Evolutionary conservation across 2,797 vertebrate genomes (phyloP), one percentile per base, ranked within the genome.

Genomic region (Phoebastria nigripes): DNA sequence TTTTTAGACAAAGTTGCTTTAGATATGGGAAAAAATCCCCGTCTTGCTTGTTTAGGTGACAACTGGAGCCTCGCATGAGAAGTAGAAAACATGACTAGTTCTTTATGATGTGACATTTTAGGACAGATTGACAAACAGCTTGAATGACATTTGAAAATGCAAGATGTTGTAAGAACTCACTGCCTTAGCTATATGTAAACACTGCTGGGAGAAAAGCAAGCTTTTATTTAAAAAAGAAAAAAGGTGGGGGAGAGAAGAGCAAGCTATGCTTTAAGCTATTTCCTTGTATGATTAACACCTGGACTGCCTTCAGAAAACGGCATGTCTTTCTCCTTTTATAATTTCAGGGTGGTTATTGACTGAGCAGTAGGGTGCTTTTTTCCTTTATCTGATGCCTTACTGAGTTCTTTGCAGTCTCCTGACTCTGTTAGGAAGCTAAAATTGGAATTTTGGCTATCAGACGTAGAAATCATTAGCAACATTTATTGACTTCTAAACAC

Each of bases 401-500:
- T 56, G 54, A 90, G 47, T 71, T 82, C 31, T 90, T 82, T 89
- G 80, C 25, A 37, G 74, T 49, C 41, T 73, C 25, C 46, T 73
- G 39, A 81, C 51, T 92, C 37, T 63, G 49, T 89, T 70, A 84
- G 67, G 72, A 81, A 85, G 72, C 71, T 87, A 83, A 92, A 91
- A 94, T 97, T 94, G 56, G 41, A 51, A 90, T 93, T 95, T 87
- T 92, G 82, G 77, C 49, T 95, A 94, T 95, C 86, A 28, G 80
- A 79, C 61, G 35, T 81, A 89, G 79, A 78, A 96, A 90, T 95
- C 82, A 95, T 96, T 94, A 94, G 65, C 67, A 84, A 72, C 58
- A 44, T 71, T 63, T 94, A 96, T 71, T 97, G 93, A 85, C 62
- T 96, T 96, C 76, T 96, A 95, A 97, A 90, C 35, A 76, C 42